These are phyloP conservation scores for Flexamia atlantica DNA, from an alignment of 2,888 invertebrate species.

Conservation along the genomic window DNA sequence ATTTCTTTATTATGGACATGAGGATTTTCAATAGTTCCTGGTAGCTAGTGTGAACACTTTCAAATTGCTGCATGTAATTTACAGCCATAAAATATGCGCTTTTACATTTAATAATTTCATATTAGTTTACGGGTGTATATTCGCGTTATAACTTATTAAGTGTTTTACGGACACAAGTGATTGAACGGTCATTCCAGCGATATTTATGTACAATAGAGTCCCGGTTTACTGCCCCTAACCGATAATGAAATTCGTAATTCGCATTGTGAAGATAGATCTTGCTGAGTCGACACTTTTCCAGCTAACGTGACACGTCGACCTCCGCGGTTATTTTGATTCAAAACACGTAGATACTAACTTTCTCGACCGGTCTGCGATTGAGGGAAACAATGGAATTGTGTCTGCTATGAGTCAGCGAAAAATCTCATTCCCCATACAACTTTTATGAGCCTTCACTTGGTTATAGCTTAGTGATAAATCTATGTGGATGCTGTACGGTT, in stretches of 20 bases:
- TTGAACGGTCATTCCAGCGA: too few species aligned
- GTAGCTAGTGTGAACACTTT: too few species aligned
- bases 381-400: slow-evolving; percentile 41
- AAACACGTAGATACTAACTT: slow-evolving; percentile 33
- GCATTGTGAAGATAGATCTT: neutral
- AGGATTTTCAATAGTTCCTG: too few species aligned
- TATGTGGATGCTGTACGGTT: neutral
- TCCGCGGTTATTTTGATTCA: slow-evolving; percentile 35
- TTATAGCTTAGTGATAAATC: slow-evolving; percentile 2
- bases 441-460: slow-evolving; percentile 13
- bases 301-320: slow-evolving; percentile 20
- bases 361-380: slow-evolving; percentile 22
- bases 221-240: neutral
- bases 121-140: too few species aligned
- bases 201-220: neutral
- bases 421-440: slow-evolving; percentile 42
- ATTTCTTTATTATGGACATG: too few species aligned
- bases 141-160: neutral
- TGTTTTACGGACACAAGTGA: too few species aligned
- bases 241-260: neutral
- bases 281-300: slow-evolving; percentile 11
- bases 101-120: too few species aligned
- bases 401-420: slow-evolving; percentile 16
- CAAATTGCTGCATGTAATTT: too few species aligned
- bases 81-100: too few species aligned